Evolutionary conservation across 2,888 invertebrate genomes (phyloP), one percentile per base, ranked within the genome.

Genomic region (Boloria euphrosyne): DNA sequence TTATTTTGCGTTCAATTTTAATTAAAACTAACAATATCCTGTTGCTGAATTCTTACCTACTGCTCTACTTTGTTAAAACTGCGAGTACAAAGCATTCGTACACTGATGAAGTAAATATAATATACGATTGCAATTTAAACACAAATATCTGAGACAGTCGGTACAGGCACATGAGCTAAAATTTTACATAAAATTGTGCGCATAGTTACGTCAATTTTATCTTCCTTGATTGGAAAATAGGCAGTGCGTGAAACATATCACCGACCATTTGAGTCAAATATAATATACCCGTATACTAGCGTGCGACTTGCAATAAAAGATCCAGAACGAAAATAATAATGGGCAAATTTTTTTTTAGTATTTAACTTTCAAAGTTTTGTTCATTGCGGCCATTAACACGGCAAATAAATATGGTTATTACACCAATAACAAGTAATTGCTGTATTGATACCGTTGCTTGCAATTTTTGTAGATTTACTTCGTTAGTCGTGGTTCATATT

Each of bases 321-420:
- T 52, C 60, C 65, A 61, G 62, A 68, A 71, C 69, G 65, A 72
- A 69, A 68, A 63, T 17, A 53, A 38, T 50, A 49, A 27, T 61
- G 31, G 62, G 55, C 66, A 68, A 71, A 69, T 66, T 68, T 71
- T 70, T 70, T 61, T 55, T 66, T 61, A 61, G 67, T 65, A 57
- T 69, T 69, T 65, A 71, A 63, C 69, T 72, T 68, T 65, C 61
- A 63, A 66, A 67, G 50, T 64, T 66, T 64, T 68, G 44, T 68
- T 68, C 64, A 54, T 66, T 61, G 62, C 62, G 50, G 44, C 65
- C 27, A 65, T 66, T 67, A 65, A 16, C n/a, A 49, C 65, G 52
- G 58, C 62, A 66, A 59, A 69, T 65, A 69, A 71, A 69, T 63
- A 72, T 66, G 62, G 69, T 66, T 70, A 60, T 69, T 66, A 64